phyloP scores from a whole-genome alignment of 2,113 vertebrate genomes.

The Nipponia nippon region DNA sequence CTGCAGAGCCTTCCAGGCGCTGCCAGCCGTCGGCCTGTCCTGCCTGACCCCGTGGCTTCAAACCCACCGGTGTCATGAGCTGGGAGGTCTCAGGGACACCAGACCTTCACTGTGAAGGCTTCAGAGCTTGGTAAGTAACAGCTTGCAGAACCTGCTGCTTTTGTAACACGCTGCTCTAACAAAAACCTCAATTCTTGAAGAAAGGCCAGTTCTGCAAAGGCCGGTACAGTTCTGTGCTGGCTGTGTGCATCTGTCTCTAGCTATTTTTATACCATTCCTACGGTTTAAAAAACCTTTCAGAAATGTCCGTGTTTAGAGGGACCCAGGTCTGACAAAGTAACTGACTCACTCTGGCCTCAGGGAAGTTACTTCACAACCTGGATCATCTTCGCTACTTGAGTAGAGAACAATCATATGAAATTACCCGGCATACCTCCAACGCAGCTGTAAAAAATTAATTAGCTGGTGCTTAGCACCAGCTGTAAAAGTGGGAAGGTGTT shows the following conservation, averaged over 20 bases:
- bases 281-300: not conserved
- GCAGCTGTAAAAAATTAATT: conserved; percentile 18
- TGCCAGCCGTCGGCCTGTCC: not conserved
- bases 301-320: not conserved
- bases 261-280: not conserved
- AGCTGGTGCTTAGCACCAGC: not conserved
- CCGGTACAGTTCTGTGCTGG: not conserved
- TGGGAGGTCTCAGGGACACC: not conserved
- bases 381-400: not conserved
- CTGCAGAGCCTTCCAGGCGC: not conserved
- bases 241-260: not conserved
- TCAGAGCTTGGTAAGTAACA: not conserved
- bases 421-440: not conserved
- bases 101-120: not conserved
- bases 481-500: not conserved
- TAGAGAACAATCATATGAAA: not conserved
- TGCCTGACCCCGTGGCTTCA: not conserved
- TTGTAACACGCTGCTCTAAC: not conserved
- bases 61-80: not conserved
- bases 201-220: not conserved
- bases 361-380: conserved; percentile 40
- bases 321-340: not conserved
- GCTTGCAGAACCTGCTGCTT: not conserved
- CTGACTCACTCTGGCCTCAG: conserved; percentile 31
- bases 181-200: not conserved